These are phyloP conservation scores for Apodemus speciosus DNA, from an alignment of 2,113 vertebrate species.

Conservation along the genomic window DNA sequence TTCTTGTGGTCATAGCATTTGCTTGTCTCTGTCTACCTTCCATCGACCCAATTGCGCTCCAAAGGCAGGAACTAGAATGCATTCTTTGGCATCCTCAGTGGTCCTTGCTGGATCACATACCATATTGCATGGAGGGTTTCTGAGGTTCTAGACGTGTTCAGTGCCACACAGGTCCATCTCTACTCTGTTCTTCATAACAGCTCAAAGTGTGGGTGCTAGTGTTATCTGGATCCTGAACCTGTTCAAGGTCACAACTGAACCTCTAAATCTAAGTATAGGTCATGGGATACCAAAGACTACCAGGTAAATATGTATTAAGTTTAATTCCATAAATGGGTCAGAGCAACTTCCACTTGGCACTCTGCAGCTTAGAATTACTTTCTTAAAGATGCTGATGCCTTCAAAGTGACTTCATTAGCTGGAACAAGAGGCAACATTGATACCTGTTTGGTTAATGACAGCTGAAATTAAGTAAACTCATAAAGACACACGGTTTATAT, in stretches of 20 bases:
- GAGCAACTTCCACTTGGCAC: neutral
- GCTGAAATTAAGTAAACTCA: neutral
- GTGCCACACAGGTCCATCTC: neutral
- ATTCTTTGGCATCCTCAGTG: neutral
- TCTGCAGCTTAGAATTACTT: neutral
- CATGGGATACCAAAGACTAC: neutral
- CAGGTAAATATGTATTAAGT: no score
- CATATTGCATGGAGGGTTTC: neutral
- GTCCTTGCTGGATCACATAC: neutral
- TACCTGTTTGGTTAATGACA: neutral
- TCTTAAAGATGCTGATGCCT: neutral
- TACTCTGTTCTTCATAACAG: neutral
- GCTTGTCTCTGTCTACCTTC: neutral
- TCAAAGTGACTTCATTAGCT: slow-evolving; percentile 14
- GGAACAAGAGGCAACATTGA: neutral
- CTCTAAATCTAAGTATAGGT: neutral
- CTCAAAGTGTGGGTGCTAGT: neutral
- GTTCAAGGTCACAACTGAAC: neutral
- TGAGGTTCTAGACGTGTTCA: neutral
- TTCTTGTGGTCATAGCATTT: neutral
- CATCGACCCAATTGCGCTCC: neutral
- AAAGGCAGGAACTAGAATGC: neutral
- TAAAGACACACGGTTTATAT: neutral
- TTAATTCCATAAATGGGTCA: neutral
- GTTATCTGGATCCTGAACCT: neutral